Conservation (phyloP, 2,797 vertebrate genomes). For the Gila robusta region DNA sequence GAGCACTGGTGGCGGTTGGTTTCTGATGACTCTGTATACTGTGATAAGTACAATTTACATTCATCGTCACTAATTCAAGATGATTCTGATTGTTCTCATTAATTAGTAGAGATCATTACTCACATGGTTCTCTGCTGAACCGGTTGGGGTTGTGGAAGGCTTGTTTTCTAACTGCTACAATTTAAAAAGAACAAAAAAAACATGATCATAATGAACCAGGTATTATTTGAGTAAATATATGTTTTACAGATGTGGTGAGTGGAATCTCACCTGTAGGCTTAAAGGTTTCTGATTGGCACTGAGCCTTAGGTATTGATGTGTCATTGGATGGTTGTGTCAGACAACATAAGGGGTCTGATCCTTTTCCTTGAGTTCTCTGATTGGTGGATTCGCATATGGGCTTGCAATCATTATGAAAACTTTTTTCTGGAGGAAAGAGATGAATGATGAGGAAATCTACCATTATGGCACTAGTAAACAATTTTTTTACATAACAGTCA, state of each 20-base stretch:
- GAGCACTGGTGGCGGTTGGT: constrained; percentile 86
- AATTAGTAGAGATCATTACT: constrained; percentile 63
- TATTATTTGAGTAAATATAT: constrained; percentile 61
- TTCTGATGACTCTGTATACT: constrained; percentile 88
- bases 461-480: not conserved
- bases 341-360: constrained; percentile 65
- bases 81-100: constrained; percentile 4
- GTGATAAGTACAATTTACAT: not conserved
- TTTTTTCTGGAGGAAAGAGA: constrained; percentile 28
- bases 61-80: not conserved
- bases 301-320: constrained; percentile 65
- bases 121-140: constrained; percentile 86
- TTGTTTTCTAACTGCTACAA: constrained; percentile 80
- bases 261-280: constrained; percentile 62
- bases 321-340: constrained; percentile 61
- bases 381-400: constrained; percentile 67
- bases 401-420: constrained; percentile 65
- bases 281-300: constrained; percentile 66
- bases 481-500: not conserved
- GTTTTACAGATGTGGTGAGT: constrained; percentile 71
- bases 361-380: constrained; percentile 59
- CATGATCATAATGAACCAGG: not conserved
- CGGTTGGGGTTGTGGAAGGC: constrained; percentile 84
- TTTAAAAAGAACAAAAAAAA: not conserved
- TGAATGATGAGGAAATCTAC: not conserved